phyloP scores from a whole-genome alignment of 1,140 invertebrate species.

The Drosophila sp. region DNA sequence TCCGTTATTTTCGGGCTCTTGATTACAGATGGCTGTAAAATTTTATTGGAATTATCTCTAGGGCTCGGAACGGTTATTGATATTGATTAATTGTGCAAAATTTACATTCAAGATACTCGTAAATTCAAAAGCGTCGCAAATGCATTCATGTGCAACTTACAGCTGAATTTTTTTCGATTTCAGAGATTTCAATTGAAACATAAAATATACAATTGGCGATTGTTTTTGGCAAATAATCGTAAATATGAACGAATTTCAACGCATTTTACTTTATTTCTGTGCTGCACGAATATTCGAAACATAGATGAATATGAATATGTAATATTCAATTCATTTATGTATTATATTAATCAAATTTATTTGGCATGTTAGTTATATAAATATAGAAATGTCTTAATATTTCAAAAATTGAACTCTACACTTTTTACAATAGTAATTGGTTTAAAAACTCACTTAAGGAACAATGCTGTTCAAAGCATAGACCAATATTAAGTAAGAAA shows the following conservation, averaged over 20 bases:
- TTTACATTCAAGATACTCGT: conserved; percentile 13
- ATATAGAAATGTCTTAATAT: too few relatives aligned
- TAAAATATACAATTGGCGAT: conserved; percentile 1
- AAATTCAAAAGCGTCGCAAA: not conserved
- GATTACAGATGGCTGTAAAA: conserved; percentile 48
- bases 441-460: too few relatives aligned
- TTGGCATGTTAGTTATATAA: too few relatives aligned
- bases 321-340: too few relatives aligned
- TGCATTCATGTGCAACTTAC: conserved; percentile 6
- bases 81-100: conserved; percentile 53
- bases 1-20: conserved; percentile 23
- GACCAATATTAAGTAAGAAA: too few relatives aligned
- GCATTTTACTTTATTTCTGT: too few relatives aligned
- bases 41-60: conserved; percentile 48
- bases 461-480: too few relatives aligned
- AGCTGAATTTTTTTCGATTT: not conserved
- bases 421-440: too few relatives aligned
- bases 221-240: conserved; percentile 1
- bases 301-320: too few relatives aligned
- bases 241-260: not conserved
- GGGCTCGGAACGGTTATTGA: conserved; percentile 28
- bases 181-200: conserved; percentile 2
- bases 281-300: too few relatives aligned
- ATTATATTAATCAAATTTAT: too few relatives aligned
- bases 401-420: too few relatives aligned